These are phyloP conservation scores for Drosophila melanogaster DNA, from an alignment of 1,140 invertebrate genomes.

Conservation along the genomic window Release_6_plus_ISO1_MT NC_004354.4:18456501-18457000, in stretches of 20 bases:
- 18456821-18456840: conserved; percentile 14
- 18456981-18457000: conserved; percentile 22
- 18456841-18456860: conserved; percentile 1
- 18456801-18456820: conserved; percentile 44
- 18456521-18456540: neutral
- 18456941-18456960: conserved; percentile 56
- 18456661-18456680: conserved; percentile 9
- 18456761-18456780: conserved; percentile 62
- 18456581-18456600: neutral
- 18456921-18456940: conserved; percentile 57
- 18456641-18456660: neutral
- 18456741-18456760: conserved; percentile 24
- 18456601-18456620: neutral
- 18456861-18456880: conserved; percentile 34
- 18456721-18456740: conserved; percentile 25
- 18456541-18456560: neutral
- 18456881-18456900: conserved; percentile 71
- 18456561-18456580: neutral
- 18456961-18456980: conserved; percentile 46
- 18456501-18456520: neutral
- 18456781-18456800: conserved; percentile 58
- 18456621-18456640: neutral
- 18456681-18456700: conserved; percentile 43
- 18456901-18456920: conserved; percentile 51
- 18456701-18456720: conserved; percentile 35